Evolutionary conservation across 2,113 vertebrate species (phyloP).

Genomic region (Scomber scombrus): DNA sequence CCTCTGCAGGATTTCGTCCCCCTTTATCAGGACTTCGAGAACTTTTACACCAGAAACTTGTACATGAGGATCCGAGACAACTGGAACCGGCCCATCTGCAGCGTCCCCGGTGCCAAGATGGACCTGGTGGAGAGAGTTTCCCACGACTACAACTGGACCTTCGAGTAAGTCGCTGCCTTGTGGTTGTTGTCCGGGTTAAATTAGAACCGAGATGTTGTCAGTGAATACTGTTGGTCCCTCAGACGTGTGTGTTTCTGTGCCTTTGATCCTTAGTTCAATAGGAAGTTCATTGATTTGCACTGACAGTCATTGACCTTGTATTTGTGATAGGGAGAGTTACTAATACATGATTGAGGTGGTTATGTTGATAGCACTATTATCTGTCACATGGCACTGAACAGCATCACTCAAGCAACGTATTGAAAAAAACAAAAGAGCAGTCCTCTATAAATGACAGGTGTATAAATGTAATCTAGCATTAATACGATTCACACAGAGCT

Average conservation of each 20-base stretch:
- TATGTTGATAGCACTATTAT: slow-evolving; percentile 24
- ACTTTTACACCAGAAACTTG: slow-evolving; percentile 97
- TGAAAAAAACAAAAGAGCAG: no score
- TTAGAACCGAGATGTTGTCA: background rate
- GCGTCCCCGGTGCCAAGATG: slow-evolving; percentile 93
- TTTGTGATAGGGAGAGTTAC: slow-evolving; percentile 33
- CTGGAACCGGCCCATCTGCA: slow-evolving; percentile 96
- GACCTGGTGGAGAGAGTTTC: slow-evolving; percentile 92
- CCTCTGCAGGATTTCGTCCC: slow-evolving; percentile 93
- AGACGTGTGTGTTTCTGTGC: background rate
- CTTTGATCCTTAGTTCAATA: background rate
- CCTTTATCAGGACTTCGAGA: slow-evolving; percentile 98
- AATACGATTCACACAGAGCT: rapidly evolving
- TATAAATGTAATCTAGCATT: background rate
- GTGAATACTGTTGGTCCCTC: background rate
- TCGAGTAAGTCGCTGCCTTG: slow-evolving; percentile 86
- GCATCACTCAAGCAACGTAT: no score
- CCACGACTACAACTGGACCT: slow-evolving; percentile 96
- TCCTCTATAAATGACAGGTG: no score
- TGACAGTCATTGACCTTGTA: slow-evolving; percentile 10
- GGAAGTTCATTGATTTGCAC: background rate
- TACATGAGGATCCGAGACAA: slow-evolving; percentile 98
- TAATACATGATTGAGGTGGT: slow-evolving; percentile 25
- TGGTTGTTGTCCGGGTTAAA: background rate
- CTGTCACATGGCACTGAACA: slow-evolving; percentile 20